Evolutionary conservation across 2,113 vertebrate species (phyloP).

Genomic region (Trachemys scripta): DNA sequence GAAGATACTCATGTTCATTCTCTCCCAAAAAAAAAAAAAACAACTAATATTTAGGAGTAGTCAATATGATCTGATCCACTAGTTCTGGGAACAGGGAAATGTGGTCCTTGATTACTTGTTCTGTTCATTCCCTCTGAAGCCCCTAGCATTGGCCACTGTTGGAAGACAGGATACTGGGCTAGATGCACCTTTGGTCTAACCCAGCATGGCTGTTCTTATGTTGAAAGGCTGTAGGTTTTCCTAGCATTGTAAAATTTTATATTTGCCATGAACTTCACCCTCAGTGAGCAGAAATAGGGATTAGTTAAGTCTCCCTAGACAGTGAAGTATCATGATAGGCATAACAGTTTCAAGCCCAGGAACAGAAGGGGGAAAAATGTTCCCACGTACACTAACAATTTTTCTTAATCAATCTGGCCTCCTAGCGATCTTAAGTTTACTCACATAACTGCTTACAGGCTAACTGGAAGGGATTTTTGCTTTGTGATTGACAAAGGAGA

Average conservation of each 20-base stretch:
- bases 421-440: not conserved
- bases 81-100: not conserved
- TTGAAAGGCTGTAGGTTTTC: not conserved
- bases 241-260: not conserved
- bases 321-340: not conserved
- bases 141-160: too few species aligned
- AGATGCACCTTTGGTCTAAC: too few species aligned
- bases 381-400: not conserved
- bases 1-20: not conserved
- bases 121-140: too few species aligned
- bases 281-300: not conserved
- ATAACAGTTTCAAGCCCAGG: not conserved
- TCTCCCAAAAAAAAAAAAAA: too few species aligned
- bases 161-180: too few species aligned
- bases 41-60: not conserved
- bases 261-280: not conserved
- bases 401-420: not conserved
- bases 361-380: accelerated
- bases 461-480: not conserved
- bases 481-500: not conserved
- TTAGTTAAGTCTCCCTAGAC: not conserved
- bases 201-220: too few species aligned
- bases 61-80: too few species aligned
- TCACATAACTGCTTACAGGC: not conserved
- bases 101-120: not conserved